Evolutionary conservation across 2,888 invertebrate genomes (phyloP), one percentile per base, ranked within the genome.

Genomic region (Lycocerus yunnanus): DNA sequence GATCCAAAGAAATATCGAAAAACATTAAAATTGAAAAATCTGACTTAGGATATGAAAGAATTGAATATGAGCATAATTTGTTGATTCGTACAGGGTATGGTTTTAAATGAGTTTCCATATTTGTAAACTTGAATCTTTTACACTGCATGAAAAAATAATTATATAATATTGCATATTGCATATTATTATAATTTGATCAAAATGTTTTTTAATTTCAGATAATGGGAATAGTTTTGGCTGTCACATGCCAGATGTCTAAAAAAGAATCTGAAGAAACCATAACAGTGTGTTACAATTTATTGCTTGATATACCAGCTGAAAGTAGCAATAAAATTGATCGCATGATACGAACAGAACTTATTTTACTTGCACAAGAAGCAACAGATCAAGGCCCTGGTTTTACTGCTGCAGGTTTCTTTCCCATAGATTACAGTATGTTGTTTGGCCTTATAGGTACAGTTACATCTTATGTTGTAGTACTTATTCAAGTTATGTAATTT

Each of bases 261-360:
- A 63, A 18, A 67, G 81, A 81, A 75, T 77, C 78, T 15, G 76
- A 71, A 15, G 71, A 73, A 70, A 79, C 79, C 4, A 68, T 76
- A 10, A 71, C 74, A n/a, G 78, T 79, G 18, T 77, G 77, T 68
- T 79, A 78, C 20, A 78, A 75, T 58, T 67, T 80, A 11, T 72
- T 81, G 5, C 78, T 77, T 14, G 75, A 78, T 60, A 21, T 80
- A 15, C 76, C 79, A 10, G 16, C 68, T n/a, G 15, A 70, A 15
- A 18, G 27, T 58, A 15, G 24, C 15, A 58, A 58, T 16, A 63
- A 74, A n/a, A 69, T 67, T 63, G 71, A 78, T 4, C 58, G 65
- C 13, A 63, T 66, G 61, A 14, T 71, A 18, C 60, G 77, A 58
- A 66, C 59, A 8, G 71, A 73, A 63, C 60, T 78, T 59, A 70